These are phyloP conservation scores for Agonopterix subpropinquella DNA, from an alignment of 2,888 invertebrate genomes.

Conservation along the genomic window DNA sequence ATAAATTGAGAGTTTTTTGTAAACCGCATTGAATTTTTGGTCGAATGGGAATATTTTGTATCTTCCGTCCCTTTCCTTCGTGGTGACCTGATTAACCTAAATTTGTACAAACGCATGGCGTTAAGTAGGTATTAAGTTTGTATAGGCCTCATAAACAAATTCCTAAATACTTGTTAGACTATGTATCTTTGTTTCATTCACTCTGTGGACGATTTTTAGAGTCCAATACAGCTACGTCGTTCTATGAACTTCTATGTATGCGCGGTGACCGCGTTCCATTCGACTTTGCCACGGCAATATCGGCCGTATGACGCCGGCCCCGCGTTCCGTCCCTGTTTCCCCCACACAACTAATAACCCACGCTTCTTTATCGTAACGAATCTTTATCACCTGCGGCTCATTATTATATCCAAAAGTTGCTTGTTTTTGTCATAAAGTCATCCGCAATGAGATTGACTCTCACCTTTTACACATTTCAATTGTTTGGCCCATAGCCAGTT, in stretches of 20 bases:
- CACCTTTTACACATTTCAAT: slow-evolving; percentile 12
- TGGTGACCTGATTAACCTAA: slow-evolving; percentile 43
- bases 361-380: slow-evolving; percentile 64
- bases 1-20: slow-evolving; percentile 26
- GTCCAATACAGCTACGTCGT: slow-evolving; percentile 24
- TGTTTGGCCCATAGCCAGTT: slow-evolving; percentile 51
- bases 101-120: slow-evolving; percentile 30
- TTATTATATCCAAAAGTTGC: slow-evolving; percentile 31
- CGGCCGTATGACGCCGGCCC: slow-evolving; percentile 54
- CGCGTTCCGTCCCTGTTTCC: slow-evolving; percentile 41
- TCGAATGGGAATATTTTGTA: slow-evolving; percentile 20
- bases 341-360: slow-evolving; percentile 61
- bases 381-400: slow-evolving; percentile 64
- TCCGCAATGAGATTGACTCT: slow-evolving; percentile 3
- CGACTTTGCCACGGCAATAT: slow-evolving; percentile 54
- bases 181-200: slow-evolving; percentile 4
- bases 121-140: neutral
- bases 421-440: slow-evolving; percentile 25
- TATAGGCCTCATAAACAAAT: no score
- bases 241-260: slow-evolving; percentile 37
- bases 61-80: slow-evolving; percentile 34
- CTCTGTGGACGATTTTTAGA: slow-evolving; percentile 9
- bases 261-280: slow-evolving; percentile 63
- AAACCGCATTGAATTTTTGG: slow-evolving; percentile 13
- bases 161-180: neutral